Evolutionary conservation across 2,797 vertebrate species (phyloP), one percentile per base, ranked within the genome.

Genomic region (Sylvilagus floridanus): DNA sequence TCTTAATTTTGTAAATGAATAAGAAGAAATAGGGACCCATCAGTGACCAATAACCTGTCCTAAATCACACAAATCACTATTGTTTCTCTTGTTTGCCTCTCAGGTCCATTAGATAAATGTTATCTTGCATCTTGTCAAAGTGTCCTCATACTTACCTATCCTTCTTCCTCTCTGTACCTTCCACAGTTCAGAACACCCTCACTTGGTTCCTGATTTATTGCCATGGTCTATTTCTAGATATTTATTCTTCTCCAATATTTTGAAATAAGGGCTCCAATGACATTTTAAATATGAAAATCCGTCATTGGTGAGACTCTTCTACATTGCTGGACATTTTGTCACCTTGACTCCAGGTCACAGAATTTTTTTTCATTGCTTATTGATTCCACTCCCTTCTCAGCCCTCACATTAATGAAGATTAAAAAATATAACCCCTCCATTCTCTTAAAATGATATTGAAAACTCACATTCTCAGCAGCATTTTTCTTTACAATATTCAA

Each of bases 1-100:
- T 22, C 19, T 5, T 88, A 3, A 73, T 76, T 85, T 71, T 68
- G 5, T 60, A 94, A 93, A 93, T 73, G 71, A 72, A 22, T 66
- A 77, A 77, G 76, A 83, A 57, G 7, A 84, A 86, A 47, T 35
- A 26, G 32, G 1, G 42, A 28, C 19, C 76, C 17, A 19, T 37
- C 17, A 72, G 30, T 47, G 12, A 78, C 78, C 50, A 63, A 66
- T 47, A 65, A 30, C 37, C 37, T 63, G 37, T 16, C 42, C 37
- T 88, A 47, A 62, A 24, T 72, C n/a, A 32, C 2, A 19, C 1
- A 54, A 30, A 28, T 6, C 54, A 30, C 47, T 30, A 17, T 60
- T 14, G 62, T 90, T 63, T 3, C 35, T 66, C 26, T 75, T 65
- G 19, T 22, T 63, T 84, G 54, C 4, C 47, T 17, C 30, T 62